Evolutionary conservation across 2,888 invertebrate species (phyloP), one percentile per base, ranked within the genome.

Genomic region (Pammene aurita): DNA sequence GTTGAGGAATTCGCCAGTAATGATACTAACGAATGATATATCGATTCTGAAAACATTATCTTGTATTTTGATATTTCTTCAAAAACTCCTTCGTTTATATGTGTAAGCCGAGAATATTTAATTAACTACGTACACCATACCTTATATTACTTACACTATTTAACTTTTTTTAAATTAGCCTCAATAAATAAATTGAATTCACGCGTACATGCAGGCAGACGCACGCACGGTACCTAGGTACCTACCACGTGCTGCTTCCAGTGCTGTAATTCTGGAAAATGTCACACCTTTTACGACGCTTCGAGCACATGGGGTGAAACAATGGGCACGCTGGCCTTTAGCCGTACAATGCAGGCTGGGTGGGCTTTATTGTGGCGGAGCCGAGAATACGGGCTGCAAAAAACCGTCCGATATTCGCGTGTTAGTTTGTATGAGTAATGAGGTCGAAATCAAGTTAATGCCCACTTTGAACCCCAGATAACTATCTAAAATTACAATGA

Each of bases 261-360:
- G 67, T 66, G 71, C 64, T 71, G 74, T 77, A 77, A 81, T 83
- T 82, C 83, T 85, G 75, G 77, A 72, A 73, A 69, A 72, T 76
- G 78, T 84, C 87, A 87, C 84, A 87, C 84, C 85, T 85, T 65
- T 60, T 65, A 86, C 81, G 79, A 74, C 73, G 76, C 76, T 77
- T 80, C 77, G 79, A 75, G 78, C 80, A 77, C 72, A 73, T 72
- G 73, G 73, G 72, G 71, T 73, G 73, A 84, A 84, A 88, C 87
- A 85, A 88, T 82, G 79, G 76, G 74, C 76, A 79, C 82, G 80
- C 82, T 80, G 79, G 78, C 80, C 78, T 78, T 78, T 35, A 72
- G 69, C 78, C 73, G 74, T 75, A 85, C 82, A 85, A 85, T 82
- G 76, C 77, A 74, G 78, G 79, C 74, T 87, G 90, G 89, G 90